Base-by-base conservation (phyloP, 2,888 invertebrate genomes). In the Thymelicus acteon region DNA sequence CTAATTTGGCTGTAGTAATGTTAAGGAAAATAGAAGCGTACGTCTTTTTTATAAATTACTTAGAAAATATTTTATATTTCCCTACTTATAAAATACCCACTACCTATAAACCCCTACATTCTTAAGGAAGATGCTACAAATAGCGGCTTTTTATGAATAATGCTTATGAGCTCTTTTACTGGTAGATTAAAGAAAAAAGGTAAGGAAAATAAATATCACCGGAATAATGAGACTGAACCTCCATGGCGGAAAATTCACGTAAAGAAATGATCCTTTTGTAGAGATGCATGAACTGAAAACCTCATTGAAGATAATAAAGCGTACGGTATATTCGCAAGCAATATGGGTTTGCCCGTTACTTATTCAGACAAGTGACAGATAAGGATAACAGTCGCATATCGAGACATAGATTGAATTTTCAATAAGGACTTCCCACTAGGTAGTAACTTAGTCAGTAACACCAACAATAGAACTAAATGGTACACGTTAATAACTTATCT, bases 331-430 rank as follows among this genome's bases (percentile, higher is more conserved):
- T 87, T 86, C 75, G 81, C 81, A 75, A 80, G 82, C 78, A 79
- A 85, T 87, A 90, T 87, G 78, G 87, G 81, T 83, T 85, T 76
- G 79, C 72, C 90, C 91, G 92, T 91, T 91, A 92, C 78, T 83
- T 84, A 79, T 83, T 85, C 84, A 84, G 81, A 86, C 83, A 85
- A 84, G 75, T 82, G 81, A 84, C 88, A 86, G 87, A 87, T 89
- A 89, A 90, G 88, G 90, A 86, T 87, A 88, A 87, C 84, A 83
- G 80, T 87, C 84, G 85, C 83, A 79, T 82, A 82, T 83, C 75
- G 83, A 82, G 85, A 86, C 89, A 85, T 77, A 78, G 75, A 81
- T 79, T 85, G 89, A 86, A 89, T 90, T 83, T 76, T 75, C 82
- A 90, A 87, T 85, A 83, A 84, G 80, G 76, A 82, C 73, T 81